Conservation (phyloP, 1,140 invertebrate genomes). For the Drosophila tropicalis region DNA sequence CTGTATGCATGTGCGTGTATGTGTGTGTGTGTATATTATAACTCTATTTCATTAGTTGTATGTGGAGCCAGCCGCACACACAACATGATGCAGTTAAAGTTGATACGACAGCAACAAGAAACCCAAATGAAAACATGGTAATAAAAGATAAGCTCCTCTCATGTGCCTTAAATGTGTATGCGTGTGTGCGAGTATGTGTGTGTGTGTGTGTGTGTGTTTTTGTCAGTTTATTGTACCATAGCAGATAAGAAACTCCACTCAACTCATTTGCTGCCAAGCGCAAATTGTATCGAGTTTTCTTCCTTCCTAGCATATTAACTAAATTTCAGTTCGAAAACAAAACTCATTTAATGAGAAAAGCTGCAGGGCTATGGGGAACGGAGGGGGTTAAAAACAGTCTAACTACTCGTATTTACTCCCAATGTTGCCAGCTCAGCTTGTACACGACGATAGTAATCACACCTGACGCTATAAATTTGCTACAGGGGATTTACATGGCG, state of each 20-base stretch:
- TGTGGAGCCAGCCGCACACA: constrained; percentile 44
- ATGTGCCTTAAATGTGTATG: constrained; percentile 26
- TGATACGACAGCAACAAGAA: constrained; percentile 38
- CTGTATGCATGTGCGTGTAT: constrained; percentile 19
- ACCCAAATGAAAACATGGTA: constrained; percentile 71
- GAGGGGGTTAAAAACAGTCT: background rate
- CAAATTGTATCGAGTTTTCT: constrained; percentile 70
- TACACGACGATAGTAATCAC: constrained; percentile 62
- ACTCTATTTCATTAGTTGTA: constrained; percentile 69
- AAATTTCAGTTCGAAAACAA: constrained; percentile 74
- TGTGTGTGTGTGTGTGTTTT: background rate
- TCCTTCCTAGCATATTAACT: constrained; percentile 65
- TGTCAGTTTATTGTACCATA: constrained; percentile 46
- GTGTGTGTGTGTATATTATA: constrained; percentile 38
- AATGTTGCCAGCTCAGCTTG: constrained; percentile 24
- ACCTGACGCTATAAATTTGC: constrained; percentile 67
- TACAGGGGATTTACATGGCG: constrained; percentile 61
- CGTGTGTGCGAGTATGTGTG: background rate
- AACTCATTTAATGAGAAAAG: constrained; percentile 67
- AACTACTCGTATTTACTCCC: constrained; percentile 12
- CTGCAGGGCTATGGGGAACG: background rate
- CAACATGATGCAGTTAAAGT: constrained; percentile 29
- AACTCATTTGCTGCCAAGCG: constrained; percentile 64
- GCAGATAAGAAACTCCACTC: constrained; percentile 65
- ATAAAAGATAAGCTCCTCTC: constrained; percentile 73